Percentiles rank a stretch among this genome's conserved stretches.
Conservation (phyloP, 1,140 invertebrate species). For the Apis dorsata region DNA sequence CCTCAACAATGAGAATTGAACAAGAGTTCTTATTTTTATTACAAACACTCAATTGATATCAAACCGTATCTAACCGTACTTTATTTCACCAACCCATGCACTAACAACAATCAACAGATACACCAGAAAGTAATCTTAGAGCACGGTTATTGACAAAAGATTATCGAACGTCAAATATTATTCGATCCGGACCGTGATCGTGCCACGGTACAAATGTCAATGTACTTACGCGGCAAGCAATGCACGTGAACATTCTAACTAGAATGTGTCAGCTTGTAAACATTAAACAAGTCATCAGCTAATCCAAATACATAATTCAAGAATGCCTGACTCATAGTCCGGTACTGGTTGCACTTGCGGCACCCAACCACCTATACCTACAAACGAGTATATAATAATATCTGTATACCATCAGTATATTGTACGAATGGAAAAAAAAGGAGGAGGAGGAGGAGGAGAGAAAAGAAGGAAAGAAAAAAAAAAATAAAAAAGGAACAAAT, state of each 20-base stretch:
- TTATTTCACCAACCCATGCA: too few relatives aligned
- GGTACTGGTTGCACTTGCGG: conserved; percentile 2
- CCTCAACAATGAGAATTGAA: too few relatives aligned
- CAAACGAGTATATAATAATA: too few relatives aligned
- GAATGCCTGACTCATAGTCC: conserved; percentile 52
- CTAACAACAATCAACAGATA: too few relatives aligned
- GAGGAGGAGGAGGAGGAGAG: neutral
- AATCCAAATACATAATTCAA: conserved; percentile 69
- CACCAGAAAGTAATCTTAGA: neutral
- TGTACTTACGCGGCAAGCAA: conserved; percentile 13
- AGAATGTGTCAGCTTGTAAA: conserved; percentile 46
- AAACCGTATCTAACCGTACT: too few relatives aligned
- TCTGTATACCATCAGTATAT: too few relatives aligned
- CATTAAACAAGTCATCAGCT: conserved; percentile 41
- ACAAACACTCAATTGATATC: too few relatives aligned
- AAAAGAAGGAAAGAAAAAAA: neutral
- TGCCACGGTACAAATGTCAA: conserved; percentile 25
- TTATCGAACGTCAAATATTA: conserved; percentile 20
- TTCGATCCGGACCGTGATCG: neutral
- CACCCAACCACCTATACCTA: neutral
- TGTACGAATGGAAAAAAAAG: neutral
- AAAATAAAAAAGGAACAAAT: neutral
- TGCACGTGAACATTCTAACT: conserved; percentile 19
- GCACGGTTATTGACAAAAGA: neutral
- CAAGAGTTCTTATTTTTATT: too few relatives aligned